phyloP scores from a whole-genome alignment of 1,140 invertebrate species.

The Saccostrea cuccullata region DNA sequence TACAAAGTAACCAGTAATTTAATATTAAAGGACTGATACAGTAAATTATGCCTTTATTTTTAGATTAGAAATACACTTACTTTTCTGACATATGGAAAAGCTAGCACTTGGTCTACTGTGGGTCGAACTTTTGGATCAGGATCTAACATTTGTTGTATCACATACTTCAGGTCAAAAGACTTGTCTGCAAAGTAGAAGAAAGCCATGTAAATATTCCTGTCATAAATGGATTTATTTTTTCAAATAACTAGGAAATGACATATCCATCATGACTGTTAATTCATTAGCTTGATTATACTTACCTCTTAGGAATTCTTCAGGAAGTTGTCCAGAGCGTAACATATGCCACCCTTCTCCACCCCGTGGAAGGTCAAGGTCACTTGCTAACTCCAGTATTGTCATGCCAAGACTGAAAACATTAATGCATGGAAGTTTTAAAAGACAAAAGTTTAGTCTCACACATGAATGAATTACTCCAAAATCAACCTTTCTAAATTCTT shows the following conservation, averaged over 20 bases:
- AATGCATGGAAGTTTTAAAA: not conserved
- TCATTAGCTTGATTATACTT: too few relatives aligned
- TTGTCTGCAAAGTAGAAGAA: constrained; percentile 75
- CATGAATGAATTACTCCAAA: not conserved
- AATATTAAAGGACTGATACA: too few relatives aligned
- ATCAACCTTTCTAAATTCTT: not conserved
- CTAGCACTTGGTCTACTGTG: constrained; percentile 81
- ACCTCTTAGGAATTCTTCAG: constrained; percentile 78
- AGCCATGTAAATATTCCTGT: not conserved
- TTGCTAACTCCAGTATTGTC: constrained; percentile 86
- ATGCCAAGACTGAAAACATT: constrained; percentile 84
- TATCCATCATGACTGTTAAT: not conserved
- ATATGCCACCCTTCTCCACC: constrained; percentile 86
- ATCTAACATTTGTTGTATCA: constrained; percentile 83
- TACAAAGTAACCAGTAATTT: constrained; percentile 32
- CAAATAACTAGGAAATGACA: too few relatives aligned
- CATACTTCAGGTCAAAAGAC: constrained; percentile 80
- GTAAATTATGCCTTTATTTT: not conserved
- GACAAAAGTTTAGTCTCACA: not conserved
- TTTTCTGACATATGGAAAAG: constrained; percentile 70
- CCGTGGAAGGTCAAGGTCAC: constrained; percentile 85
- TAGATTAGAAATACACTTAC: constrained; percentile 66
- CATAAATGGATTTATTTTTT: too few relatives aligned
- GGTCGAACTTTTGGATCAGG: constrained; percentile 80
- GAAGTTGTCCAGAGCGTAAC: constrained; percentile 81